Evolutionary conservation across 2,888 invertebrate genomes (phyloP).

Genomic region (Synergus japonicus): DNA sequence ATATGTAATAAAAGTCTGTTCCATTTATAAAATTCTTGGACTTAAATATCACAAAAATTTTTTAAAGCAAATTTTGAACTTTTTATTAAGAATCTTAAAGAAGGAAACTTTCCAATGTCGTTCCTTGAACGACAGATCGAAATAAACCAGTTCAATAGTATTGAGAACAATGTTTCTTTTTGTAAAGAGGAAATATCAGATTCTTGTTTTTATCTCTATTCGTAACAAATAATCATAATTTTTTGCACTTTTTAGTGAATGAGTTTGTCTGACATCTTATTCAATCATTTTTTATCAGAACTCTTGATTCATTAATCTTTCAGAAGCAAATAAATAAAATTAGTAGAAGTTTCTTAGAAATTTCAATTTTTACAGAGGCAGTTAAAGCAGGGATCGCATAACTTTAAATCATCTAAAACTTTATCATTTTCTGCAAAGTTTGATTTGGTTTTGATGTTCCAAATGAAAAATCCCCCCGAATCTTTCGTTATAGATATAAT

Average conservation of each 20-base stretch:
- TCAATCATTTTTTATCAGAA: not conserved
- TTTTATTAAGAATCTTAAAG: slow-evolving; percentile 8
- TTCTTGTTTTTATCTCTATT: slow-evolving; percentile 7
- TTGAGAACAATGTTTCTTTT: slow-evolving; percentile 35
- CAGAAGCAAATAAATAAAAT: not conserved
- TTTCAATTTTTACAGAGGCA: too few relatives aligned
- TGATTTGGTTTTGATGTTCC: too few relatives aligned
- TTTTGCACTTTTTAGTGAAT: slow-evolving; percentile 6
- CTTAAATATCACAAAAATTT: too few relatives aligned
- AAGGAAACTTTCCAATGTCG: slow-evolving; percentile 42
- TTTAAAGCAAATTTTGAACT: not conserved
- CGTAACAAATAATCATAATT: not conserved
- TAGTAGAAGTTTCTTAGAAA: too few relatives aligned
- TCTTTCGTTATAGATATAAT: too few relatives aligned
- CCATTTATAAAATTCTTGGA: too few relatives aligned
- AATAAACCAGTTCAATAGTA: slow-evolving; percentile 47
- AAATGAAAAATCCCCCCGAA: too few relatives aligned
- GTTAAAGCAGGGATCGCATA: too few relatives aligned
- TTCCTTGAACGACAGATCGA: slow-evolving; percentile 46
- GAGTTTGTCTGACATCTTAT: not conserved
- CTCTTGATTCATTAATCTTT: slow-evolving; percentile 1
- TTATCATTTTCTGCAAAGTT: too few relatives aligned
- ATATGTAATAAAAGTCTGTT: too few relatives aligned
- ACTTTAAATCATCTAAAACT: too few relatives aligned
- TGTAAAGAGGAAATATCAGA: slow-evolving; percentile 25